These are phyloP conservation scores for Deilephila elpenor DNA, from an alignment of 2,888 invertebrate species.

Conservation along the genomic window DNA sequence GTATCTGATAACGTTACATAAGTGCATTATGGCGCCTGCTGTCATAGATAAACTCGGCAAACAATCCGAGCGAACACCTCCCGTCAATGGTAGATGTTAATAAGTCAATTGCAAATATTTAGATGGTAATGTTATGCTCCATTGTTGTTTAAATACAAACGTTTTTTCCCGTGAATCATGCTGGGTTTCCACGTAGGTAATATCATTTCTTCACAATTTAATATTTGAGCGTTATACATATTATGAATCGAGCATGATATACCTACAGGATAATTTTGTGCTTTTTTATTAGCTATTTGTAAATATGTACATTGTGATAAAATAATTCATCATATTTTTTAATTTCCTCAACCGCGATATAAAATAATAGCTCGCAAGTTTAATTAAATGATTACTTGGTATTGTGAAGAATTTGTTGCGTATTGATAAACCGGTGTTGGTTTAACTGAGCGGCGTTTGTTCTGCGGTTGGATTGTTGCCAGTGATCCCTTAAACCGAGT, in stretches of 20 bases:
- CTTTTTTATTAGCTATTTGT: not conserved
- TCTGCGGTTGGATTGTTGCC: constrained; percentile 57
- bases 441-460: constrained; percentile 43
- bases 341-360: not conserved
- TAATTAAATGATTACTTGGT: not conserved
- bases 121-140: constrained; percentile 2
- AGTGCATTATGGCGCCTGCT: not conserved
- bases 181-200: not conserved
- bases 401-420: not conserved
- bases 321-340: not conserved
- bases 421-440: constrained; percentile 17
- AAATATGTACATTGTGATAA: not conserved
- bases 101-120: constrained; percentile 6
- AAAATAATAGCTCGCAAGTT: not conserved
- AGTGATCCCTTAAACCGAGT: constrained; percentile 56
- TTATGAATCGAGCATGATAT: not conserved
- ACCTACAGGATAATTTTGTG: not conserved
- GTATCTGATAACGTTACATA: constrained; percentile 7
- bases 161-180: not conserved
- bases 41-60: not conserved
- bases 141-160: constrained; percentile 8
- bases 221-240: not conserved
- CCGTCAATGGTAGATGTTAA: not conserved
- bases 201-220: not conserved
- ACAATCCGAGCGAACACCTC: not conserved